Evolutionary conservation across 2,888 invertebrate species (phyloP).

Genomic region (Aromia moschata): DNA sequence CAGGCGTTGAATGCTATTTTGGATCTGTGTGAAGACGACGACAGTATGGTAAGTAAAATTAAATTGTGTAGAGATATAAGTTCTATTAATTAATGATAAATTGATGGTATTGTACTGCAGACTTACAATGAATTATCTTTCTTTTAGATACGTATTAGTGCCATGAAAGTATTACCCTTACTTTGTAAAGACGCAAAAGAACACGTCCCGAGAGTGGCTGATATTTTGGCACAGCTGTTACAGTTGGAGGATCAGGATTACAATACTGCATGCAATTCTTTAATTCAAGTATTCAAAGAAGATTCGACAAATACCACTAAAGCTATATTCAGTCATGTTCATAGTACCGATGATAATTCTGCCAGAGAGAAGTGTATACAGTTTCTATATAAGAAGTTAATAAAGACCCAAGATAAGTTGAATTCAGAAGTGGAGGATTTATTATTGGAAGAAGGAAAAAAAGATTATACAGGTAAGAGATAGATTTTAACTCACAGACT

Average conservation of each 20-base stretch:
- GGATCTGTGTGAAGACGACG: slow-evolving; percentile 95
- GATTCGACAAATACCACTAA: slow-evolving; percentile 73
- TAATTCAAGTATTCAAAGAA: slow-evolving; percentile 79
- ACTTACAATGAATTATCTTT: too few species aligned
- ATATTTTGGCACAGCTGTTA: slow-evolving; percentile 90
- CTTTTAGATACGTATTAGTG: slow-evolving; percentile 88
- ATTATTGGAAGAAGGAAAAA: slow-evolving; percentile 79
- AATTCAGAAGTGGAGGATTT: slow-evolving; percentile 85
- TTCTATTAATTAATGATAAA: neutral
- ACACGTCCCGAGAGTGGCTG: slow-evolving; percentile 86
- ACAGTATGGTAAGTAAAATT: slow-evolving; percentile 77
- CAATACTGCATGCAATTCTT: slow-evolving; percentile 83
- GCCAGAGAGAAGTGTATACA: slow-evolving; percentile 88
- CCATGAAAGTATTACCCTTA: slow-evolving; percentile 88
- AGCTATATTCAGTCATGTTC: slow-evolving; percentile 68
- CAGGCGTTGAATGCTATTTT: slow-evolving; percentile 91
- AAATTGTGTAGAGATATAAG: neutral
- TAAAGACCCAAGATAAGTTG: slow-evolving; percentile 76
- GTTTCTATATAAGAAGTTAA: slow-evolving; percentile 76
- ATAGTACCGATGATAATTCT: slow-evolving; percentile 73
- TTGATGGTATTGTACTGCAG: too few species aligned
- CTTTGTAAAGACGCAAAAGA: slow-evolving; percentile 88
- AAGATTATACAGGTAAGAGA: too few species aligned
- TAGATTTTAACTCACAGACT: too few species aligned
- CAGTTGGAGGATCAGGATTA: slow-evolving; percentile 86